phyloP scores from a whole-genome alignment of 2,888 invertebrate species.

The Syrista parreyssii region DNA sequence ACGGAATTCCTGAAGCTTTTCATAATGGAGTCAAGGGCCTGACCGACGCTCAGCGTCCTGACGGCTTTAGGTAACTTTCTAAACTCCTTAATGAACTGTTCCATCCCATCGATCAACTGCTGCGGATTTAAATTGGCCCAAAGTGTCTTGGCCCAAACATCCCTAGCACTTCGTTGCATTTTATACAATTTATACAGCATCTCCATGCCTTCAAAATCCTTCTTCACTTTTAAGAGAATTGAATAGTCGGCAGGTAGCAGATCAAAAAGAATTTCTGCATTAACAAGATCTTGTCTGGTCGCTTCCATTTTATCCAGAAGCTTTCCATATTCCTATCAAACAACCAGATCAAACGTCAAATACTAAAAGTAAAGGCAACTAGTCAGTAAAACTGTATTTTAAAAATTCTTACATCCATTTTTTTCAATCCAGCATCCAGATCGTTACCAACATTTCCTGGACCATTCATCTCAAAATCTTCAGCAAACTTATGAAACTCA shows the following conservation, averaged over 20 bases:
- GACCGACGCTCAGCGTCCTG: conserved; percentile 71
- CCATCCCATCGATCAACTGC: conserved; percentile 86
- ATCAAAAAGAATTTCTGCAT: conserved; percentile 88
- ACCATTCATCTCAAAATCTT: conserved; percentile 79
- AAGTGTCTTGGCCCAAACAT: conserved; percentile 86
- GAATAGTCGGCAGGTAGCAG: conserved; percentile 87
- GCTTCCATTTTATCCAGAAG: conserved; percentile 77
- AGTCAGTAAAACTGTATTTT: neutral
- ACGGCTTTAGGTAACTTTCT: conserved; percentile 78
- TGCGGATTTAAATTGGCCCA: conserved; percentile 91
- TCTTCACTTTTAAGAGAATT: conserved; percentile 74
- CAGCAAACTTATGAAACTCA: conserved; percentile 75
- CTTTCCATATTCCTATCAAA: conserved; percentile 71
- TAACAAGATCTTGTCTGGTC: conserved; percentile 73
- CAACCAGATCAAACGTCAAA: conserved; percentile 28
- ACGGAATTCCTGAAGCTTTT: conserved; percentile 88
- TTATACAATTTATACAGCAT: conserved; percentile 81
- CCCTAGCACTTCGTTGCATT: conserved; percentile 80
- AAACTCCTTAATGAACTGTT: conserved; percentile 83
- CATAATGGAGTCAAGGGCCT: conserved; percentile 83
- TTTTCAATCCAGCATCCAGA: conserved; percentile 77
- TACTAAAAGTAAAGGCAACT: neutral
- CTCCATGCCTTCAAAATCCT: conserved; percentile 77
- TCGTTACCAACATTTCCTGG: conserved; percentile 84
- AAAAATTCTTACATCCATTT: conserved; percentile 73